Evolutionary conservation across 2,113 vertebrate genomes (phyloP), one percentile per base, ranked within the genome.

Genomic region (Plecotus auritus): DNA sequence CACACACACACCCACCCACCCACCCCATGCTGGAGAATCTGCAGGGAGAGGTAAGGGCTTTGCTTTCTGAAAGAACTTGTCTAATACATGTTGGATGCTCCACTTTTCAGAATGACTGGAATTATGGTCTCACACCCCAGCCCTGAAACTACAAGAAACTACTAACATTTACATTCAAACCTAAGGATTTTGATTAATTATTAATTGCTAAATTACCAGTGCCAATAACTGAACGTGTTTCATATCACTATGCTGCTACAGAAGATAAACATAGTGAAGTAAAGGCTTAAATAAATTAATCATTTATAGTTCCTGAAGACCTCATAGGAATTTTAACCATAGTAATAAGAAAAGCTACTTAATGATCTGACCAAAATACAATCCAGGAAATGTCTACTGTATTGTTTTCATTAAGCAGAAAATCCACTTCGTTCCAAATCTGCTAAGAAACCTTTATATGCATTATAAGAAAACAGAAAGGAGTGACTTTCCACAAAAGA

Each of bases 391-490:
- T 45, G 7, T 35, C 73, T 84, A 45, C 54, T 61, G 28, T 17
- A 90, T 32, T 92, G 49, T 85, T 83, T 83, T 35, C 76, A 93
- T 90, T 93, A 94, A 83, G 92, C 49, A 87, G 51, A 92, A 89
- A 86, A 85, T 37, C 26, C 2, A 83, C 18, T 91, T 91, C 59
- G 83, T 90, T 69, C 85, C 69, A 12, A 91, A 35, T 90, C 80
- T 69, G 42, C 54, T 69, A 91, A 87, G 56, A 93, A 89, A 93
- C 7, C 49, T 90, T 56, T 47, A 10, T 22, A 74, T 40, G 42
- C 13, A 82, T 89, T 86, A 88, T 73, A 17, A 92, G 88, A 83
- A 84, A 96, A n/a, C 6, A 85, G 51, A 94, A 74, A 32, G 14
- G 6, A 30, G 42, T 86, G 17, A 35, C 20, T 94, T 95, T 81